phyloP scores from a whole-genome alignment of 2,888 invertebrate genomes.

The Vanessa cardui region DNA sequence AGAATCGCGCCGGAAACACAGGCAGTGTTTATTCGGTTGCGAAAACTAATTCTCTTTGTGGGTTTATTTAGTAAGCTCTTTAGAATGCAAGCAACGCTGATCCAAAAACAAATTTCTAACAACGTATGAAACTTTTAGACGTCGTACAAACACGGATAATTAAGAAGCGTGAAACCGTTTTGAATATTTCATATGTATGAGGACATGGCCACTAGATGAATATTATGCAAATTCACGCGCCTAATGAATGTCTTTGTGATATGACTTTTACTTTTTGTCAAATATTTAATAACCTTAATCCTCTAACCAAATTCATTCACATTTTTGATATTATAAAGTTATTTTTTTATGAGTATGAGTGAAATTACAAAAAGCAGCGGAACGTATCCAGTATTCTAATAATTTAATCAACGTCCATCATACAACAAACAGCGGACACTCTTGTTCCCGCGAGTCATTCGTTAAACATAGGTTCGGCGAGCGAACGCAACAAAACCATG shows the following conservation, averaged over 20 bases:
- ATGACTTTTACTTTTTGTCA: constrained; percentile 35
- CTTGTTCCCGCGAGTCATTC: constrained; percentile 51
- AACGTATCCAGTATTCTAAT: constrained; percentile 21
- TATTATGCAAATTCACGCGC: constrained; percentile 75
- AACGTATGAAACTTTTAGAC: constrained; percentile 63
- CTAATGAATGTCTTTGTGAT: constrained; percentile 69
- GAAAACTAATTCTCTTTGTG: constrained; percentile 30
- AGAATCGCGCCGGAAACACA: constrained; percentile 19
- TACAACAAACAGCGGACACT: constrained; percentile 32
- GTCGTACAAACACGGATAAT: constrained; percentile 77
- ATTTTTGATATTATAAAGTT: constrained; percentile 1
- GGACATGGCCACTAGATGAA: constrained; percentile 73
- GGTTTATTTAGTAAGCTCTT: constrained; percentile 35
- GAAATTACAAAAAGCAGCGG: constrained; percentile 18
- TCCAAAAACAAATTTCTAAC: constrained; percentile 48
- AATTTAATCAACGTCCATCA: constrained; percentile 40
- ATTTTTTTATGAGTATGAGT: constrained; percentile 10
- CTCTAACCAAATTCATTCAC: neutral
- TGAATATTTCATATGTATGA: constrained; percentile 82
- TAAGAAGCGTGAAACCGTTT: constrained; percentile 80
- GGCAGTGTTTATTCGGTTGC: constrained; percentile 22
- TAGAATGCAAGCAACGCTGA: constrained; percentile 42
- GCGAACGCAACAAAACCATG: constrained; percentile 62
- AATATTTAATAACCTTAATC: neutral
- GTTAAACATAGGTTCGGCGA: constrained; percentile 46